Evolutionary conservation across 2,113 vertebrate species (phyloP).

Genomic region (Grammomys dolichurus): DNA sequence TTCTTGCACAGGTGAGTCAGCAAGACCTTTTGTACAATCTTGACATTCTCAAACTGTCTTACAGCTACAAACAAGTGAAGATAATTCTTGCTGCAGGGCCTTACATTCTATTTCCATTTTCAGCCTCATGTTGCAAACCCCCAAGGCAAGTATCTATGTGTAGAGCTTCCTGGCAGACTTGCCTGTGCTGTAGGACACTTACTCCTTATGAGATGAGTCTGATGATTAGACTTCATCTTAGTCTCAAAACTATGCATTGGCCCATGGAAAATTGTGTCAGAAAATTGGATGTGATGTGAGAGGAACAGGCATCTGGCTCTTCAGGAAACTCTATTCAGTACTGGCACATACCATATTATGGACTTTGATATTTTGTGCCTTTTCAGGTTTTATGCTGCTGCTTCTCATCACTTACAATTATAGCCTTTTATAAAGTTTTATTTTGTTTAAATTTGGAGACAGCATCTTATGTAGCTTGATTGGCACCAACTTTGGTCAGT

Average conservation of each 20-base stretch:
- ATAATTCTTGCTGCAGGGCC: neutral
- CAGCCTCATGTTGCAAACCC: constrained; percentile 14
- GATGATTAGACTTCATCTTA: constrained; percentile 42
- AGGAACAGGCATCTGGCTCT: neutral
- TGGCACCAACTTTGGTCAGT: neutral
- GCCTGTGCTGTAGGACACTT: constrained; percentile 16
- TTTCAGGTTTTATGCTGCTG: neutral
- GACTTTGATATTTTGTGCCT: neutral
- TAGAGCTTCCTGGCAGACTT: constrained; percentile 14
- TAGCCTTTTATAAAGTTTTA: neutral
- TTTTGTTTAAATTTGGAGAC: neutral
- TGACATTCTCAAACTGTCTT: neutral
- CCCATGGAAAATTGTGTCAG: neutral
- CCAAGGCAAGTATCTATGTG: constrained; percentile 44
- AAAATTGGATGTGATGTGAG: neutral
- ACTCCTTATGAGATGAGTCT: constrained; percentile 43
- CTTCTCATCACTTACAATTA: constrained; percentile 8
- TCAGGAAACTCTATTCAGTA: neutral
- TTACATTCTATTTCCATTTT: constrained; percentile 28
- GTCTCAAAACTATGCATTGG: neutral
- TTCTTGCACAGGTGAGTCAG: neutral
- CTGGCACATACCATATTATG: neutral
- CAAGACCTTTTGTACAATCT: neutral
- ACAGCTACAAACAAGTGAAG: neutral
- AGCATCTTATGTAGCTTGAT: neutral